Base-by-base conservation (phyloP, 1,140 invertebrate genomes). In the Zaprionus inermis region DNA sequence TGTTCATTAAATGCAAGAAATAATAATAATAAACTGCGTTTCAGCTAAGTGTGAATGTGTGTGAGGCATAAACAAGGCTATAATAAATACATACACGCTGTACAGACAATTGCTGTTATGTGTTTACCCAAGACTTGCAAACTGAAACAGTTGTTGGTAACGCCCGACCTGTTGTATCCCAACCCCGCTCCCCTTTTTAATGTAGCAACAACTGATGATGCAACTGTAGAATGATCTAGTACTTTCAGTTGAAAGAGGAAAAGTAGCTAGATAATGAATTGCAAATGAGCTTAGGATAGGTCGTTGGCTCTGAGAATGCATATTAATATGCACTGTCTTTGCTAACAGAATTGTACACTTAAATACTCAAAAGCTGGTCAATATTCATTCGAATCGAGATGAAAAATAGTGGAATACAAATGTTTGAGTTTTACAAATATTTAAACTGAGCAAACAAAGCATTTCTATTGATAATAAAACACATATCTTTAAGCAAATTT, bases 111-210 rank as follows among this genome's bases (percentile, higher is more conserved):
- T 69, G 41, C 52, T 70, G 58, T 69, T 38, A 69, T 61, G 38
- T 74, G 57, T 61, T 73, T 73, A 65, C 65, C 51, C 52, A 74
- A 70, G 58, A 70, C 54, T 52, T 61, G 72, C 51, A 18, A 57
- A 57, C 67, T 70, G 58, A 57, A 74, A 63, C 58, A 74, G 67
- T 74, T 74, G 72, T 63, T 58, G 58, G 52, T 51, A 49, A 74
- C 61, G 22, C 44, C 44, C 44, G 12, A 28, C 24, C 11, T 58
- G 11, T 10, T 34, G 3, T 0, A 12, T 14, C 9, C 3, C n/a
- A n/a, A 1, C 57, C 38, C 36, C 22, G 5, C 30, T 18, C 9
- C 22, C n/a, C 41, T 36, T 32, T n/a, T 56, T 1, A 0, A 14
- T 58, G 11, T n/a, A 11, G 36, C 32, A 59, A 44, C 18, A 20